phyloP scores from a whole-genome alignment of 2,888 invertebrate genomes.

The Apocheima hispidaria region DNA sequence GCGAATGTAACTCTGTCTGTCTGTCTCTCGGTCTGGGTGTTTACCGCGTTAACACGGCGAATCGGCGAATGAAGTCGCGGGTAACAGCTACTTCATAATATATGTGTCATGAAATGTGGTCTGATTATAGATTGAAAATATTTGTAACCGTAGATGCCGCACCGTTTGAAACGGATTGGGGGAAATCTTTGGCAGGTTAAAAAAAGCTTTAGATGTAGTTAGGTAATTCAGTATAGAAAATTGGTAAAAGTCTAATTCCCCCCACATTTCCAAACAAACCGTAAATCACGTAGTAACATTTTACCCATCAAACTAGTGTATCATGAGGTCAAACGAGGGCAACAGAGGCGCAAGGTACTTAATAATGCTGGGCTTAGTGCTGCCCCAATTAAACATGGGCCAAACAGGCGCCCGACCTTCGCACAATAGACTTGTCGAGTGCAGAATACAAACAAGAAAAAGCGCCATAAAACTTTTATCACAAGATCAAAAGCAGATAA shows the following conservation, averaged over 20 bases:
- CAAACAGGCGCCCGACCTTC: constrained; percentile 37
- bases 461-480: constrained; percentile 36
- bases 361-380: constrained; percentile 53
- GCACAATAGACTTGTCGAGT: constrained; percentile 25
- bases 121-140: too few species aligned
- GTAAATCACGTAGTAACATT: constrained; percentile 36
- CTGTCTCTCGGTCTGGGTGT: too few species aligned
- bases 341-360: constrained; percentile 51
- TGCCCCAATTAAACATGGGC: constrained; percentile 43
- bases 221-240: too few species aligned
- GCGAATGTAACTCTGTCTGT: too few species aligned
- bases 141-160: too few species aligned
- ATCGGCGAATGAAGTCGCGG: too few species aligned
- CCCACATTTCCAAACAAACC: constrained; percentile 27
- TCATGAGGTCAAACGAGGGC: constrained; percentile 47
- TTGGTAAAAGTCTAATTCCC: not conserved
- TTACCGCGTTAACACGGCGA: too few species aligned
- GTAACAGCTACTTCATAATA: too few species aligned
- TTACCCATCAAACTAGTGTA: constrained; percentile 38
- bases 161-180: too few species aligned
- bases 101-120: too few species aligned
- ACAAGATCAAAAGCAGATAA: constrained; percentile 36
- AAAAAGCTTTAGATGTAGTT: too few species aligned
- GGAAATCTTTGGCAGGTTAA: too few species aligned
- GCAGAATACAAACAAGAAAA: constrained; percentile 42